Conservation (phyloP, 2,888 invertebrate genomes). For the Oscheius sp. region DNA sequence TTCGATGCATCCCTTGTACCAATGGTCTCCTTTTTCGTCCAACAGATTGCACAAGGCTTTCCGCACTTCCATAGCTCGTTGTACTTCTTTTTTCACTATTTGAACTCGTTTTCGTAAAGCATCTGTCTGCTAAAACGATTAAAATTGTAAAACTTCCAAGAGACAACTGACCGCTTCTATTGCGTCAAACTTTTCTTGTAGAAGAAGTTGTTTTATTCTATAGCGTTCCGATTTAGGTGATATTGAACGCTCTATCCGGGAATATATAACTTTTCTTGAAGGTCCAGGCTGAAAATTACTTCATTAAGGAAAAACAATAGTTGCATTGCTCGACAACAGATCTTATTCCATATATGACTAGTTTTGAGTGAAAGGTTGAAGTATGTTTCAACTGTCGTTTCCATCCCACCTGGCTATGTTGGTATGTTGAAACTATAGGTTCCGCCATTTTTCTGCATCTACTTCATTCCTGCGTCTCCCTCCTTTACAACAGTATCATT, state of each 20-base stretch:
- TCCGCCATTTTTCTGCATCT: too few species aligned
- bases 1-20: conserved; percentile 1
- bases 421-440: too few species aligned
- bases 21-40: conserved; percentile 13
- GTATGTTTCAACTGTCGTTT: too few species aligned
- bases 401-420: too few species aligned
- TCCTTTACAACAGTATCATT: too few species aligned
- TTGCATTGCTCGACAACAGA: too few species aligned
- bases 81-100: conserved; percentile 5
- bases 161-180: conserved; percentile 5
- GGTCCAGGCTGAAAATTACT: not conserved
- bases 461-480: too few species aligned
- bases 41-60: conserved; percentile 5
- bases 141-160: not conserved
- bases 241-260: not conserved
- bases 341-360: too few species aligned
- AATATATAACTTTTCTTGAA: not conserved
- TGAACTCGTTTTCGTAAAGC: conserved; percentile 7
- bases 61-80: conserved; percentile 14
- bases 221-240: conserved; percentile 8
- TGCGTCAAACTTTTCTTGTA: conserved; percentile 15
- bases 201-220: not conserved
- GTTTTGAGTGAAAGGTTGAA: too few species aligned
- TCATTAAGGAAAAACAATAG: too few species aligned
- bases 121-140: conserved; percentile 2